Base-by-base conservation (phyloP, 2,113 vertebrate genomes). In the Hypomesus transpacificus region DNA sequence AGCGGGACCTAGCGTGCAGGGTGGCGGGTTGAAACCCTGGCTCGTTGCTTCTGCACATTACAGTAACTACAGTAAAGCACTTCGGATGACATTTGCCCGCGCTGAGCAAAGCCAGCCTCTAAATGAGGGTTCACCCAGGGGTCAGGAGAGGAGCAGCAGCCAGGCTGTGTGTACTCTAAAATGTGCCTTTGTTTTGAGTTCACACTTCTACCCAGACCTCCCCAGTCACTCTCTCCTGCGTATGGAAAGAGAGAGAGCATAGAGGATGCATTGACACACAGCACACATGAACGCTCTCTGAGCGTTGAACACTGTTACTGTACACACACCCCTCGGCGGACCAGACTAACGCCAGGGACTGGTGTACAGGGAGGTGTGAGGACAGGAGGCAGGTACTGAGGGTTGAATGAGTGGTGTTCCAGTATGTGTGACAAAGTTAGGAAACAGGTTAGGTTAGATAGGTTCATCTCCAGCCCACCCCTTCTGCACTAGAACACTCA, bases 171-270 rank as follows among this genome's bases (percentile, higher is more conserved):
- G 59, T 75, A 77, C 9, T 0, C 56, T 76, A 77, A 83, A 84
- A 81, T 58, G 80, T 66, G 70, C 75, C 82, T 88, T 83, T 85
- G 85, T 90, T 86, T 85, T 66, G 60, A 79, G 82, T 85, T 87
- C 85, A 83, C 83, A 83, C 84, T 58, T 85, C 75, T 71, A 67
- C 83, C 78, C 84, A 77, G 85, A 74, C 69, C 81, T 81, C 75
- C 82, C 68, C 0, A 28, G 24, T 75, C 67, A 53, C 71, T 61
- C 53, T 28, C 74, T 73, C 11, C 57, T 21, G 9, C 3, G 5
- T 21, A 13, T 4, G 57, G 18, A 8, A 28, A 14, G 11, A 31
- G 31, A 31, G 31, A 20, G 58, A 58, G 68, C 73, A 66, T 66
- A 8, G 58, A 71, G 79, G 76, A 82, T 83, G 87, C 39, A 11